Base-by-base conservation (phyloP, 2,888 invertebrate species). In the Yponomeuta plumbellus region DNA sequence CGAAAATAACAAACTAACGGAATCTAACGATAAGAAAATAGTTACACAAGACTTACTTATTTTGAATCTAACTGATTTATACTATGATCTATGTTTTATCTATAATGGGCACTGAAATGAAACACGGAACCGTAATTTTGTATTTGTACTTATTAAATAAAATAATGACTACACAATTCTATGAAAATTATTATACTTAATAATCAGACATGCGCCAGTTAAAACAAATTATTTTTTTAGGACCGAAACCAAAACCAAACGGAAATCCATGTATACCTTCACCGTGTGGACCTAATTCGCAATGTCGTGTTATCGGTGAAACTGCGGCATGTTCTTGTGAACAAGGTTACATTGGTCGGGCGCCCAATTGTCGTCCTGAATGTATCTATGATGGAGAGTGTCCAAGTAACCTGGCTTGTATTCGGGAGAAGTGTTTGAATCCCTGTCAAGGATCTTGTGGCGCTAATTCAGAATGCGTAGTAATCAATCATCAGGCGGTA, bases 401-500 rank as follows among this genome's bases (percentile, higher is more conserved):
- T 80, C 92, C 96, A 17, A 95, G 95, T 76, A 95, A 96, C 81
- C 88, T 95, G 73, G 97, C 97, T 66, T 97, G 97, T 81, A 93
- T 95, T 71, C 94, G 95, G 74, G 95, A 96, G 84, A 94, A 93
- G 79, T 97, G 97, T 81, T 90, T 92, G 74, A 96, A 95, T 83
- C 97, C 97, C 67, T 97, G 97, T 77, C 94, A 94, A 68, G 97
- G 97, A 44, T 95, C 96, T 65, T 97, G 97, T 80, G 97, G 97
- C 23, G 86, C 93, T 62, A 94, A 95, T 75, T 94, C 97, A 8
- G 93, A 93, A 74, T 97, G 97, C 81, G 92, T 93, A 74, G 97
- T 97, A 70, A 93, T 96, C 72, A 95, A 96, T 80, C 97, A 97
- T 84, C 94, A 95, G 79, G 96, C 97, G 17, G 92, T 95, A 71